phyloP scores from a whole-genome alignment of 92 coral and sea anemone species.

The Zoanthus sansibaricus region DNA sequence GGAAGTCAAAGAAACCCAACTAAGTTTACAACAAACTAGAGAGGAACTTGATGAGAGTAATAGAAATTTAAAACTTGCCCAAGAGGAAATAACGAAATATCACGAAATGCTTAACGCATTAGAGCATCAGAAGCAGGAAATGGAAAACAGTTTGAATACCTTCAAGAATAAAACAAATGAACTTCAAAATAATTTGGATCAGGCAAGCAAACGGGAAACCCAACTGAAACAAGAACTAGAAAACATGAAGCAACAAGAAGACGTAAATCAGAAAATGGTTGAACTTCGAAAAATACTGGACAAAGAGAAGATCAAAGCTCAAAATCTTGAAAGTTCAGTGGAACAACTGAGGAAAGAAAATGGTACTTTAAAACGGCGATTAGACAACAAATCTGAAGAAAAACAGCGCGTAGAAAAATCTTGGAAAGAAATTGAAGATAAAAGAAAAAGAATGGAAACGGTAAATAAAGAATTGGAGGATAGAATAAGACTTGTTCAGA shows the following conservation, averaged over 20 bases:
- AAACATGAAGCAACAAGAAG: background rate
- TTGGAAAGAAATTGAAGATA: constrained; percentile 52
- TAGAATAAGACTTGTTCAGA: constrained; percentile 26
- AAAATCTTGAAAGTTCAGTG: constrained; percentile 2
- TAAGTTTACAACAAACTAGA: background rate
- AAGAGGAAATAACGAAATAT: background rate
- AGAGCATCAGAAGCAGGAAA: constrained; percentile 7
- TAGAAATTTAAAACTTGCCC: constrained; percentile 1
- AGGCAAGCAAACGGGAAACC: constrained; percentile 37
- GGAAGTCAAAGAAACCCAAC: background rate
- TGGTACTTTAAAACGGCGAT: constrained; percentile 35
- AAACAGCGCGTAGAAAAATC: constrained; percentile 39
- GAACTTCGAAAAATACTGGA: constrained; percentile 3
- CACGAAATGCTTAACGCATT: background rate
- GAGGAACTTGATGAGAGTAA: constrained; percentile 8
- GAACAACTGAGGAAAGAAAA: constrained; percentile 41
- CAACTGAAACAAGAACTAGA: constrained; percentile 24
- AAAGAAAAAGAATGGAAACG: constrained; percentile 44
- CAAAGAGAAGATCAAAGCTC: constrained; percentile 16
- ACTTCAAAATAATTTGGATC: constrained; percentile 4
- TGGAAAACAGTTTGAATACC: constrained; percentile 10
- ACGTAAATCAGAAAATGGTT: background rate
- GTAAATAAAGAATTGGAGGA: constrained; percentile 51
- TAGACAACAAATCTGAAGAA: constrained; percentile 43
- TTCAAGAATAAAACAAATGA: background rate